Conservation (phyloP, 2,888 invertebrate genomes). For the Campaea margaritaria region DNA sequence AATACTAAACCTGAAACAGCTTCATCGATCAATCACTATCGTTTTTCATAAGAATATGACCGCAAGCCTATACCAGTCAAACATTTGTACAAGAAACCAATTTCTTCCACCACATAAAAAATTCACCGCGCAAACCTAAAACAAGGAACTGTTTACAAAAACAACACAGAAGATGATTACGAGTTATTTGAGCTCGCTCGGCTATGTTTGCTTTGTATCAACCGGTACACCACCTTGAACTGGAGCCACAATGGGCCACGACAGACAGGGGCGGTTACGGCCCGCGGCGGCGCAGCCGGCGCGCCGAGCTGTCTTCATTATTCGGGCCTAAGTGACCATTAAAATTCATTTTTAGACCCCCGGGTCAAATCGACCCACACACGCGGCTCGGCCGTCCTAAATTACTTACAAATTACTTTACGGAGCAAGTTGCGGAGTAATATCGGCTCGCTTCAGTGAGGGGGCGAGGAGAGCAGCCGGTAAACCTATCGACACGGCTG, state of each 20-base stretch:
- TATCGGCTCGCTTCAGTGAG: constrained; percentile 6
- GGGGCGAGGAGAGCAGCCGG: too few species aligned
- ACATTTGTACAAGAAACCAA: constrained; percentile 37
- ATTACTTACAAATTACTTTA: constrained; percentile 39
- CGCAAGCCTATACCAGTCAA: constrained; percentile 7
- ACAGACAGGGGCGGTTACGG: constrained; percentile 49
- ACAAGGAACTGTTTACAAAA: constrained; percentile 34
- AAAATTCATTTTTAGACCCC: constrained; percentile 75
- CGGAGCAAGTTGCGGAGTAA: constrained; percentile 18
- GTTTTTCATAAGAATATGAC: background rate
- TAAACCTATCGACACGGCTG: too few species aligned
- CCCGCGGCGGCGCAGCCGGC: constrained; percentile 49
- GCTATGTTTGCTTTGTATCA: constrained; percentile 37
- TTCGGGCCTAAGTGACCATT: constrained; percentile 73
- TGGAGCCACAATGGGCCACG: constrained; percentile 39
- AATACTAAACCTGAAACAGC: too few species aligned
- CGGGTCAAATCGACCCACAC: constrained; percentile 45
- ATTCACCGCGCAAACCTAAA: constrained; percentile 28
- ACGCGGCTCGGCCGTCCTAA: constrained; percentile 24
- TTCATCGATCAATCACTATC: background rate
- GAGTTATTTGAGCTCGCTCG: constrained; percentile 28
- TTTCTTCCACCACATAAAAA: constrained; percentile 39
- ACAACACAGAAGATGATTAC: constrained; percentile 38
- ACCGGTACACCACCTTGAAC: constrained; percentile 33
- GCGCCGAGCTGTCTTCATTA: constrained; percentile 68